Base-by-base conservation (phyloP, 2,888 invertebrate species). In the Coelinius sp. region DNA sequence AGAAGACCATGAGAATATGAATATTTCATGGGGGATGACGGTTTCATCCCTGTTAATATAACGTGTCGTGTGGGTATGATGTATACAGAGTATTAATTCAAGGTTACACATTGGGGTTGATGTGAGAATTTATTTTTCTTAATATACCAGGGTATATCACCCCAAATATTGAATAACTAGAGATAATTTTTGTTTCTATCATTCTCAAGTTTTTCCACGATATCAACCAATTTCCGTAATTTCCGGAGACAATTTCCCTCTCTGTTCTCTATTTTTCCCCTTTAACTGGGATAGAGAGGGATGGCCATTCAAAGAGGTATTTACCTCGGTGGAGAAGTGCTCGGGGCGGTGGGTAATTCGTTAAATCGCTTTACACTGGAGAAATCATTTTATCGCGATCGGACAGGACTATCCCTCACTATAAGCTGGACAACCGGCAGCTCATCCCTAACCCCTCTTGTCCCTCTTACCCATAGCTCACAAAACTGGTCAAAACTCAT, bases 301-400 rank as follows among this genome's bases (percentile, higher is more conserved):
- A 41, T 41, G 41, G 41, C n/a, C 41, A 41, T 41, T 41, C 41
- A n/a, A 10, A 41, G 41, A 41, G 41, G 41, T 41, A n/a, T 25
- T 53, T 53, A 53, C 24, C 24, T 24, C 10, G 25, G 20, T 24
- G 22, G 10, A 52, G 8, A 20, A 52, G 27, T 52, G 24, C 25
- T 49, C 49, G 49, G 10, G 35, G 63, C 25, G 62, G 70, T 59
- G 70, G 65, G 46, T 22, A 44, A 46, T 35, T 44, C 44, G 68
- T 46, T 68, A 17, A 65, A 52, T 31, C 52, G 41, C 22, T 70
- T 64, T 65, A 35, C 71, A 66, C 76, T 67, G 73, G 74, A 74
- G 73, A 75, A 78, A 78, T 77, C 78, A 80, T 80, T 83, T 82
- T 82, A 83, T 83, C 82, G 82, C 79, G 82, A 83, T 83, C 81